Evolutionary conservation across 92 coral and sea anemone genomes (phyloP).

Genomic region (Montipora capitata): DNA sequence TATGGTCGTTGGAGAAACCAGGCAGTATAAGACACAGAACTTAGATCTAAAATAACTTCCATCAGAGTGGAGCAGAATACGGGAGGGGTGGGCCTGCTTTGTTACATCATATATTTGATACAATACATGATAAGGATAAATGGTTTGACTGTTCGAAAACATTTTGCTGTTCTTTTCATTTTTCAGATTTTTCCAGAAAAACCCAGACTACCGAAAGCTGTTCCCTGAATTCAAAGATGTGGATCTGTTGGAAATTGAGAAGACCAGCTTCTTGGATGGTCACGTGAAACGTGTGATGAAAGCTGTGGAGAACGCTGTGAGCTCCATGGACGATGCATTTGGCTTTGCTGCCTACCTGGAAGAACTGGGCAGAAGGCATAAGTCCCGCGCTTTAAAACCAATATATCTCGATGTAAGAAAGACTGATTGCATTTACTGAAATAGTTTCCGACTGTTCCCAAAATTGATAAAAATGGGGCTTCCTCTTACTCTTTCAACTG

Average conservation of each 20-base stretch:
- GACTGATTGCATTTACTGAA: no score
- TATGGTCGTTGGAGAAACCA: no score
- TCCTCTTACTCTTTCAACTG: no score
- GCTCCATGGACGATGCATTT: constrained; percentile 80
- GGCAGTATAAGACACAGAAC: no score
- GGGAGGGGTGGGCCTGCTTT: no score
- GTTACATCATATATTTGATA: no score
- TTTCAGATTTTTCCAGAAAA: constrained; percentile 80
- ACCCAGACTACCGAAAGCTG: constrained; percentile 85
- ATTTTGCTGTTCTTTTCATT: not conserved
- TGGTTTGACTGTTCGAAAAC: no score
- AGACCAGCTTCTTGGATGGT: constrained; percentile 79
- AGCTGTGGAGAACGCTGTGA: constrained; percentile 90
- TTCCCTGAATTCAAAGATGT: constrained; percentile 90
- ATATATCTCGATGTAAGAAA: constrained; percentile 83
- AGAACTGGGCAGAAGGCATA: constrained; percentile 92
- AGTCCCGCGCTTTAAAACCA: constrained; percentile 83
- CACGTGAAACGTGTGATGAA: constrained; percentile 93
- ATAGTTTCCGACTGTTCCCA: no score
- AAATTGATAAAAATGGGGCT: no score
- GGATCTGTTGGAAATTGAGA: constrained; percentile 69
- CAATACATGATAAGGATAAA: no score
- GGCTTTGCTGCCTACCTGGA: constrained; percentile 86
- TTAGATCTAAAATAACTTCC: no score
- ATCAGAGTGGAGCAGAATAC: no score